Conservation (phyloP, 2,113 vertebrate species). For the Lagopus leucura region DNA sequence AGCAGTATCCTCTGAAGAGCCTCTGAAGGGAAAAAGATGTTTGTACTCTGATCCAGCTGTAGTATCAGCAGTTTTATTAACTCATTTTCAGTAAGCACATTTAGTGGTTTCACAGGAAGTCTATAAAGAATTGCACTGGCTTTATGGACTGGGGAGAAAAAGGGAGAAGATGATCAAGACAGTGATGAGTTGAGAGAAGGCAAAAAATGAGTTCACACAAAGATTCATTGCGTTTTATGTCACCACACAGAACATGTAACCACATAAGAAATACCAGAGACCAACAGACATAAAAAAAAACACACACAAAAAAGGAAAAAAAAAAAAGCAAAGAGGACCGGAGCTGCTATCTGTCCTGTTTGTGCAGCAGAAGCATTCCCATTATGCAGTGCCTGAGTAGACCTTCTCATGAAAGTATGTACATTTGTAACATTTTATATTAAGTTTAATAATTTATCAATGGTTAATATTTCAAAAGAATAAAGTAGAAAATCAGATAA, state of each 20-base stretch:
- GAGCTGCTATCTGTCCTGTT: neutral
- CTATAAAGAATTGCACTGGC: neutral
- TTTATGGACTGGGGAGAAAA: neutral
- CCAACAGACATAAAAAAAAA: neutral
- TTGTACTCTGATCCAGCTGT: neutral
- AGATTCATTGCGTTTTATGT: neutral
- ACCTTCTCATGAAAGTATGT: constrained; percentile 56
- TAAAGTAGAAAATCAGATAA: constrained; percentile 78
- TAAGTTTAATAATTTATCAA: constrained; percentile 78
- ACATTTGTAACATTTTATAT: constrained; percentile 78
- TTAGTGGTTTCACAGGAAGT: neutral
- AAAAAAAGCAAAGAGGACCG: neutral
- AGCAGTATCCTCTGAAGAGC: neutral
- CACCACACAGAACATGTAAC: neutral
- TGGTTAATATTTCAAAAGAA: constrained; percentile 80
- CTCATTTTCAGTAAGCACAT: neutral
- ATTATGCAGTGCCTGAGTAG: constrained; percentile 7
- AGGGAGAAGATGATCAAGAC: neutral
- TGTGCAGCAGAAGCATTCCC: constrained; percentile 9
- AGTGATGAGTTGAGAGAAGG: neutral
- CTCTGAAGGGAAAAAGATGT: neutral
- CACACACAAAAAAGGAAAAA: neutral
- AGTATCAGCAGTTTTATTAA: neutral
- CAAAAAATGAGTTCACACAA: neutral
- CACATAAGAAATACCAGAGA: neutral